Percentiles rank a stretch among this genome's conserved stretches.
Conservation (phyloP, 1,140 invertebrate genomes). For the Dendroctonus ponderosae region DNA sequence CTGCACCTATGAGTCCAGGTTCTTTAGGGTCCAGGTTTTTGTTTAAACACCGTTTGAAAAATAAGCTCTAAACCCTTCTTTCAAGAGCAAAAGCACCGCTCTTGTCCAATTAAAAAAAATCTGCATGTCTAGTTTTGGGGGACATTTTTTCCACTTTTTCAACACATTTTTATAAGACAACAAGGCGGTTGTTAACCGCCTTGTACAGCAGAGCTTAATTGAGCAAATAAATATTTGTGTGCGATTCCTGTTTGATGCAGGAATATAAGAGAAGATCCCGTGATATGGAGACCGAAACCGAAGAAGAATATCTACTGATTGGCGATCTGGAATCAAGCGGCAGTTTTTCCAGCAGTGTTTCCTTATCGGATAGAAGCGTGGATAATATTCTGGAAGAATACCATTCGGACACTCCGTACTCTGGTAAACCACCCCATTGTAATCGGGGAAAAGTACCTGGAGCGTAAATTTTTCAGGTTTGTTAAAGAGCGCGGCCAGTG, state of each 20-base stretch:
- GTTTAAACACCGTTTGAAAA: too few species aligned
- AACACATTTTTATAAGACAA: too few species aligned
- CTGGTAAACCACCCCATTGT: constrained; percentile 57
- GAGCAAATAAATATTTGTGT: too few species aligned
- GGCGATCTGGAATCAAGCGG: constrained; percentile 58
- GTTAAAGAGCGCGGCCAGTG: constrained; percentile 70
- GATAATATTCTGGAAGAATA: constrained; percentile 84
- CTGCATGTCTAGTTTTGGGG: too few species aligned
- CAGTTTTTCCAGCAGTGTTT: constrained; percentile 64
- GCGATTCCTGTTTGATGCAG: constrained; percentile 48
- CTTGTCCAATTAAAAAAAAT: too few species aligned
- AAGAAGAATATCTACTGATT: constrained; percentile 56
- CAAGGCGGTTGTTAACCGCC: too few species aligned
- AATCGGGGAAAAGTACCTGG: not conserved
- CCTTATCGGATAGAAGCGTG: constrained; percentile 72
- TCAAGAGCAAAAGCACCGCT: too few species aligned
- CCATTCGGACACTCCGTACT: constrained; percentile 80
- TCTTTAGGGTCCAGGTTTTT: too few species aligned
- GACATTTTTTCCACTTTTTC: too few species aligned
- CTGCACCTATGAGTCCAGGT: too few species aligned
- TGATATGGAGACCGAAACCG: constrained; percentile 75
- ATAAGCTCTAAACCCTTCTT: too few species aligned
- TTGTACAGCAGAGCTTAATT: too few species aligned
- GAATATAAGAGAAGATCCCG: constrained; percentile 77
- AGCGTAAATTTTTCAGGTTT: constrained; percentile 57